A percentile compares a stretch with the other conserved stretches of the same genome.
Evolutionary conservation across 2,797 vertebrate genomes (phyloP).

Genomic region (Miichthys miiuy): DNA sequence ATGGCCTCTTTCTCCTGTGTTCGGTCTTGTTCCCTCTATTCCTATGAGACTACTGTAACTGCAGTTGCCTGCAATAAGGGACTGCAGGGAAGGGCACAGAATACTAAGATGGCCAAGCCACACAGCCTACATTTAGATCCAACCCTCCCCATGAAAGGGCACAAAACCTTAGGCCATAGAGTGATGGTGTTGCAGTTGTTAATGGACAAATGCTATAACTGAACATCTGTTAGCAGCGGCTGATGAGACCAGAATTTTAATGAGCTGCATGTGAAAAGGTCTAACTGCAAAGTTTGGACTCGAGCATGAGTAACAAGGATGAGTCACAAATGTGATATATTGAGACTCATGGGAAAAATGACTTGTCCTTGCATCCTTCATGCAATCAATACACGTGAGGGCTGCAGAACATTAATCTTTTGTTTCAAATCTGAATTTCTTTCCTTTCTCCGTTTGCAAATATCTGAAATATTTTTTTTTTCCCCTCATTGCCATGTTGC

Average conservation of each 20-base stretch:
- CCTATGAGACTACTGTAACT: constrained; percentile 60
- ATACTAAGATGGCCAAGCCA: constrained; percentile 64
- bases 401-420: constrained; percentile 46
- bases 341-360: constrained; percentile 35
- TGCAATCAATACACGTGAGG: constrained; percentile 38
- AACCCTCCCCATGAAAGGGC: constrained; percentile 47
- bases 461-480: constrained; percentile 42
- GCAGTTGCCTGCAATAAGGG: constrained; percentile 61
- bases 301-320: constrained; percentile 16
- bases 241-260: constrained; percentile 54
- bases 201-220: constrained; percentile 43
- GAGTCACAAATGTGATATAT: constrained; percentile 41
- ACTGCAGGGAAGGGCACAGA: constrained; percentile 67
- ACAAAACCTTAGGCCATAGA: constrained; percentile 34
- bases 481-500: neutral
- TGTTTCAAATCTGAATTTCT: constrained; percentile 25
- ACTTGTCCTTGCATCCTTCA: constrained; percentile 22
- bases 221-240: constrained; percentile 50
- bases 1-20: constrained; percentile 38
- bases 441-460: constrained; percentile 8
- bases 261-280: constrained; percentile 23
- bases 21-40: constrained; percentile 39
- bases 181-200: constrained; percentile 39
- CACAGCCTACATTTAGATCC: constrained; percentile 58
- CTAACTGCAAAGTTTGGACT: constrained; percentile 42